phyloP scores from a whole-genome alignment of 2,888 invertebrate species.

The Myopa tessellatipennis region DNA sequence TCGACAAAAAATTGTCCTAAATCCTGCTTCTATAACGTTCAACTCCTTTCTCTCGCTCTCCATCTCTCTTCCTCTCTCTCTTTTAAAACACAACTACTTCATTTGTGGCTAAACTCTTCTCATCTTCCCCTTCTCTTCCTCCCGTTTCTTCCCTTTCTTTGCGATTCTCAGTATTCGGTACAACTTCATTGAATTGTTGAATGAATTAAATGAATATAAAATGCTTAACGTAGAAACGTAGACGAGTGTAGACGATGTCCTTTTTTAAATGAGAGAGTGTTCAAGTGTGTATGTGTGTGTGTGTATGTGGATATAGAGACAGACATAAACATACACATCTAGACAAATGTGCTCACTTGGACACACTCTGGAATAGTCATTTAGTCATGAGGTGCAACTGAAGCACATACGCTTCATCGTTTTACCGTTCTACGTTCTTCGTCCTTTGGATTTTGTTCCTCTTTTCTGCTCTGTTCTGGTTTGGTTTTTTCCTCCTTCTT shows the following conservation, averaged over 20 bases:
- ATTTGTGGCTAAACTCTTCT: not conserved
- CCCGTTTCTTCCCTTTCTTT: not conserved
- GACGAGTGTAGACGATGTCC: slow-evolving; percentile 17
- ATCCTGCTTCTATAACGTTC: too few species aligned
- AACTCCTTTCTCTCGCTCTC: too few species aligned
- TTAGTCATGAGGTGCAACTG: too few species aligned
- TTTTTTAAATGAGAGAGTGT: not conserved
- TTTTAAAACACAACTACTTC: too few species aligned
- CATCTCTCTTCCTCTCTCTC: too few species aligned
- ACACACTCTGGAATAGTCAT: not conserved
- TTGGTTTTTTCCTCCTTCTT: not conserved
- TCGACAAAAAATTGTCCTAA: too few species aligned
- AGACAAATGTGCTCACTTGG: not conserved
- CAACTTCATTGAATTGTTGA: not conserved
- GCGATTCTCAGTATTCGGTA: not conserved
- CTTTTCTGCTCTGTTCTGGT: not conserved
- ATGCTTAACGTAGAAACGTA: slow-evolving; percentile 9
- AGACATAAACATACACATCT: not conserved
- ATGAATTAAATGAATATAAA: slow-evolving; percentile 30
- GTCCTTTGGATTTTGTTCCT: not conserved
- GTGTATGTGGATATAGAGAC: not conserved
- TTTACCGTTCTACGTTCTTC: too few species aligned
- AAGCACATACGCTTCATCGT: not conserved
- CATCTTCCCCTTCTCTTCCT: not conserved
- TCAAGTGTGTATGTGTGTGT: not conserved